phyloP scores from a whole-genome alignment of 2,797 vertebrate species.

The Hybognathus amarus region DNA sequence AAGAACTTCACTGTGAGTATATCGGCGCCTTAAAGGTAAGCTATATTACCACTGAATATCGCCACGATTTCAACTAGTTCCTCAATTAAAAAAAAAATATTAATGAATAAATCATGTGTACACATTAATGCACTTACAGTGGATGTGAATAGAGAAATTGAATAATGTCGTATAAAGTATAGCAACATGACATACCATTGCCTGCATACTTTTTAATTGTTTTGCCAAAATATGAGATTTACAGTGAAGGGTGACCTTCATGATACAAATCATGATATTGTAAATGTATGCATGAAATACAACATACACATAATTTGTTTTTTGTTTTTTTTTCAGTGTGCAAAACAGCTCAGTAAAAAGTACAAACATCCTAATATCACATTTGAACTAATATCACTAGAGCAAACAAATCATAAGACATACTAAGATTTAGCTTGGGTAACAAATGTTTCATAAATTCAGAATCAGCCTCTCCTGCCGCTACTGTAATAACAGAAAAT shows the following conservation, averaged over 20 bases:
- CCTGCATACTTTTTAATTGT: too few species aligned
- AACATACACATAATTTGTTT: not conserved
- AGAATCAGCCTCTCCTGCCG: conserved; percentile 49
- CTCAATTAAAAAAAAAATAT: too few species aligned
- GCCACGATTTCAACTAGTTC: too few species aligned
- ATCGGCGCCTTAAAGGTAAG: too few species aligned
- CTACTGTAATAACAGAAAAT: conserved; percentile 55
- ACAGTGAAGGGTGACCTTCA: not conserved
- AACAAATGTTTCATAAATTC: conserved; percentile 49
- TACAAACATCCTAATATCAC: conserved; percentile 1
- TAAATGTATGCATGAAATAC: not conserved
- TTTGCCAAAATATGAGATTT: not conserved
- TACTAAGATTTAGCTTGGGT: conserved; percentile 16
- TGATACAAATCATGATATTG: not conserved
- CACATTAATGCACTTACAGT: too few species aligned
- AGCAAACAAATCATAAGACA: conserved; percentile 36
- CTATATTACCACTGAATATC: too few species aligned
- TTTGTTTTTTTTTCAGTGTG: too few species aligned
- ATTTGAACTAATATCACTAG: conserved; percentile 15
- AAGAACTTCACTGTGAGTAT: too few species aligned
- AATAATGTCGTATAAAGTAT: too few species aligned
- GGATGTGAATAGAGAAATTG: too few species aligned
- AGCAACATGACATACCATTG: too few species aligned
- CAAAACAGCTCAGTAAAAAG: not conserved
- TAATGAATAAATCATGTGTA: too few species aligned